A percentile compares a stretch with the other conserved stretches of the same genome.
These are phyloP conservation scores for Dissostichus mawsoni DNA, from an alignment of 2,113 vertebrate genomes.

Conservation along the genomic window DNA sequence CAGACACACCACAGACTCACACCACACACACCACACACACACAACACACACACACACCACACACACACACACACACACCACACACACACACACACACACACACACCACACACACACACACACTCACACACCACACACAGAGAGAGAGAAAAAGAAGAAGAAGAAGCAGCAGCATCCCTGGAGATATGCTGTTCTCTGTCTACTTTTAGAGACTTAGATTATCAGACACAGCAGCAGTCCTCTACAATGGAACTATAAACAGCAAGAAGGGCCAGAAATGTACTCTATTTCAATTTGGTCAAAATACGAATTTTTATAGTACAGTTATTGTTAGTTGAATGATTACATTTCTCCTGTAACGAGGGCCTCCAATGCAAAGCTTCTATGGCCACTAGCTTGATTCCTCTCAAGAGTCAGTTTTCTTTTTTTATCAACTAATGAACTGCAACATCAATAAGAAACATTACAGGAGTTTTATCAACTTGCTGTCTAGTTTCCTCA, in stretches of 20 bases:
- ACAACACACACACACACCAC: conserved; percentile 20
- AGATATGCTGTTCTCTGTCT: conserved; percentile 56
- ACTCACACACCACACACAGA: conserved; percentile 19
- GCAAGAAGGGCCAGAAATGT: conserved; percentile 23
- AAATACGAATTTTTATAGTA: not conserved
- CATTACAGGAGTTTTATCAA: conserved; percentile 3
- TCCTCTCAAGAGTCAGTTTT: not conserved
- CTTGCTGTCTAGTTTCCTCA: not conserved
- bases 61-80: conserved; percentile 1
- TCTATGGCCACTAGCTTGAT: not conserved
- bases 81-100: conserved; percentile 10
- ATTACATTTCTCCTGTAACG: conserved; percentile 1
- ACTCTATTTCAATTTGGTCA: conserved; percentile 27
- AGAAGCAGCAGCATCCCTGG: conserved; percentile 58
- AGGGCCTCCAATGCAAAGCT: conserved; percentile 27
- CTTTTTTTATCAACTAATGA: not conserved
- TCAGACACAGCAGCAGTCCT: conserved; percentile 66
- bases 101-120: conserved; percentile 6
- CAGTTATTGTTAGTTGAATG: not conserved
- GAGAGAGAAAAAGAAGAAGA: too few relatives aligned
- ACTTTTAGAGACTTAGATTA: conserved; percentile 50
- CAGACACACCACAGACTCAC: too few relatives aligned
- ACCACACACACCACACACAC: not conserved
- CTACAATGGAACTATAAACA: conserved; percentile 59
- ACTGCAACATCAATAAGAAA: conserved; percentile 5